Conservation (phyloP, 2,113 vertebrate genomes). For the Cyanoderma ruficeps region DNA sequence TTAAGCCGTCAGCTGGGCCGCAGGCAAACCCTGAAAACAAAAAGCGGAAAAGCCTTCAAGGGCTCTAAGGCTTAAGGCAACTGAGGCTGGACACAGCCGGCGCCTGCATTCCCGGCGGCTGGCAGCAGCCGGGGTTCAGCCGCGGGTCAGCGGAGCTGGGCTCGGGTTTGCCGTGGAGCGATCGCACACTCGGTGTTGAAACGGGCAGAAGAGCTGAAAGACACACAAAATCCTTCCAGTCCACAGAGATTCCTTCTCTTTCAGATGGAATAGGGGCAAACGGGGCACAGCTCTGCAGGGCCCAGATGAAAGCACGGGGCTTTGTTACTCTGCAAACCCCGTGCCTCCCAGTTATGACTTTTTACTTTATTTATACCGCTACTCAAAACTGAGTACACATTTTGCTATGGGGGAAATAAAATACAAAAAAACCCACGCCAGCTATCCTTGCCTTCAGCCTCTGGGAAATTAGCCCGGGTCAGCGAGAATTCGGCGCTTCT, state of each 20-base stretch:
- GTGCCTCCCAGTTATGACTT: neutral
- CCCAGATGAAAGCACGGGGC: neutral
- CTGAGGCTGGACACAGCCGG: neutral
- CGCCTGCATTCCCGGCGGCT: neutral
- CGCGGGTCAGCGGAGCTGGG: neutral
- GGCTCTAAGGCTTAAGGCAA: neutral
- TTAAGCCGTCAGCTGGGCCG: neutral
- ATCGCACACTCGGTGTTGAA: rapidly evolving
- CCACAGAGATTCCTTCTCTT: neutral
- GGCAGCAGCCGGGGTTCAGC: neutral
- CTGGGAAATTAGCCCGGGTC: neutral
- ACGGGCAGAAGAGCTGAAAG: neutral
- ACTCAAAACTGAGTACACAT: conserved; percentile 32
- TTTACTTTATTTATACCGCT: neutral
- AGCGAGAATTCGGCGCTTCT: neutral
- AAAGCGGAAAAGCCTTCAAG: neutral
- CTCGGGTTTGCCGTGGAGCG: neutral
- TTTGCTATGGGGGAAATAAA: conserved; percentile 12
- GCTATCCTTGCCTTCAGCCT: neutral
- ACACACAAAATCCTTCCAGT: neutral
- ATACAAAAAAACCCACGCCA: neutral
- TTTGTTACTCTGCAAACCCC: neutral
- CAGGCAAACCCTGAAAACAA: neutral
- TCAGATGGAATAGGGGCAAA: neutral
- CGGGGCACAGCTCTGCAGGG: neutral